Evolutionary conservation across 2,797 vertebrate genomes (phyloP).

Genomic region (Tapirus indicus): DNA sequence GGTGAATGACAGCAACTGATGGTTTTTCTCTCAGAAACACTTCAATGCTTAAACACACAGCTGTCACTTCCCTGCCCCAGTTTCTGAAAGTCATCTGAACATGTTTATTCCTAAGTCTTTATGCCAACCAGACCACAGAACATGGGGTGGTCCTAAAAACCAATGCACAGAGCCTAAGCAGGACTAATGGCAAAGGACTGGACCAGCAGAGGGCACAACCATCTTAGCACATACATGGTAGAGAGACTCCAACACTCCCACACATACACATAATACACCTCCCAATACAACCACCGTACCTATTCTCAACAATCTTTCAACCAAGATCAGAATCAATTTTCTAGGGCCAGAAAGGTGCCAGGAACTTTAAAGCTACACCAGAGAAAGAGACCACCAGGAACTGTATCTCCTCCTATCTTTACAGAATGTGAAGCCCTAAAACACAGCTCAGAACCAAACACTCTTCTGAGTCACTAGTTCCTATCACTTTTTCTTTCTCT

Average conservation of each 20-base stretch:
- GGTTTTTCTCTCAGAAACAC: slow-evolving; percentile 82
- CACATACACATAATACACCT: background rate
- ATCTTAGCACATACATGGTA: background rate
- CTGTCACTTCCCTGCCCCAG: slow-evolving; percentile 72
- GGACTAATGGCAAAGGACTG: slow-evolving; percentile 42
- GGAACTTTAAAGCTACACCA: slow-evolving; percentile 42
- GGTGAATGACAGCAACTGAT: slow-evolving; percentile 79
- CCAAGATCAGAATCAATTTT: slow-evolving; percentile 54
- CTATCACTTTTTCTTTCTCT: slow-evolving; percentile 47
- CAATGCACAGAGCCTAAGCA: background rate
- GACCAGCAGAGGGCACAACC: background rate
- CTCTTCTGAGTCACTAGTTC: slow-evolving; percentile 36
- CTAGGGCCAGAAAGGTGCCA: background rate
- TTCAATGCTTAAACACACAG: slow-evolving; percentile 76
- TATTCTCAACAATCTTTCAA: slow-evolving; percentile 8
- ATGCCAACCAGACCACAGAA: slow-evolving; percentile 11
- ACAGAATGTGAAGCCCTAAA: slow-evolving; percentile 13
- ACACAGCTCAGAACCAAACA: slow-evolving; percentile 41
- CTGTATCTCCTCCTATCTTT: background rate
- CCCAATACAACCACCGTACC: background rate
- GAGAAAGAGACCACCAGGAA: slow-evolving; percentile 25
- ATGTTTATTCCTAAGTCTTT: slow-evolving; percentile 66
- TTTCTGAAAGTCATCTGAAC: slow-evolving; percentile 72
- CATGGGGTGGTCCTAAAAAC: background rate
- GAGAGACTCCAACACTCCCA: background rate